Evolutionary conservation across 2,113 vertebrate genomes (phyloP), one percentile per base, ranked within the genome.

Genomic region (Andinoacara biseriatus): DNA sequence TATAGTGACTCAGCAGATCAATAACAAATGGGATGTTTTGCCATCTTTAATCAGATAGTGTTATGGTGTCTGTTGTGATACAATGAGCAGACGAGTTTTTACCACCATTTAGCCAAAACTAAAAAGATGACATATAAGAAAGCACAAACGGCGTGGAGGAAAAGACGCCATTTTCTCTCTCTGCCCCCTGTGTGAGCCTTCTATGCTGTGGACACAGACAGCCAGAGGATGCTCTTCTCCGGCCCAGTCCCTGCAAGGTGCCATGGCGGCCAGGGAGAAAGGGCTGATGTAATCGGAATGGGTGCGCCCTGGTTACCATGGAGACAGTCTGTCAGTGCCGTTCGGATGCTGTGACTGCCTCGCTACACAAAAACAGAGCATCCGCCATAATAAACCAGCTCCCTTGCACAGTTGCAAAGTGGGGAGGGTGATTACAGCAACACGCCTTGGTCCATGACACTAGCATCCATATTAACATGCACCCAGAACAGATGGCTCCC

Each of bases 251-350:
- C 79, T 83, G 91, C 86, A 90, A 88, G 87, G 91, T 91, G 86
- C 86, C 86, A 90, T 85, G 89, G 92, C 74, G 85, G 91, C 92
- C 24, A 7, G 76, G 69, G 87, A 86, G 79, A 92, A 67, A 46
- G 85, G 79, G 84, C 91, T 95, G 93, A 95, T 94, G 94, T 93
- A 91, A 95, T 94, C 82, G 74, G 62, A 62, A 92, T 93, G 93
- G 94, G 94, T 92, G 93, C 89, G 94, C 83, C 92, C 92, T 88
- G 90, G 94, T 96, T 94, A 82, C 94, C 88, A 93, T 94, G 88
- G 93, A 87, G 83, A 95, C 87, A 72, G 86, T 89, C 88, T 92
- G 88, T 90, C 93, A 87, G 87, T 79, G 79, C 76, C 22, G 78
- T 87, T 82, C n/a, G 67, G 81, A 88, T 90, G 81, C 88, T 86